These are phyloP conservation scores for Spilogale gracilis DNA, from an alignment of 2,113 vertebrate species.

Conservation along the genomic window DNA sequence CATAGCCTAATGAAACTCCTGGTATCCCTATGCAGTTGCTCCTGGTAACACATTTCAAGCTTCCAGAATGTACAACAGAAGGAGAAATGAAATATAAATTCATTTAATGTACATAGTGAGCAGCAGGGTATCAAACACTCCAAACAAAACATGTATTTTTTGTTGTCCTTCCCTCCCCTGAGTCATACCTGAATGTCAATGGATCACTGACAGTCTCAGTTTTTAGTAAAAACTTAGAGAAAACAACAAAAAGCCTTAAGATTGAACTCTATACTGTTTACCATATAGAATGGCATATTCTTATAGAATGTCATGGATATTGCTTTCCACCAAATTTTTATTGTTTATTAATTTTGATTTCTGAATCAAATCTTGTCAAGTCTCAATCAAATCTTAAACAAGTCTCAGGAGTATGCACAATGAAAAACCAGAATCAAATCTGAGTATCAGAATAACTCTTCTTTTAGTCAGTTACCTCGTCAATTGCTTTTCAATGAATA, in stretches of 20 bases:
- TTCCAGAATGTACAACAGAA: slow-evolving; percentile 73
- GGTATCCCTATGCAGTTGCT: neutral
- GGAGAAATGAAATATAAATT: slow-evolving; percentile 67
- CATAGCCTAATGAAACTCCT: slow-evolving; percentile 79
- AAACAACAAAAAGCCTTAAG: neutral
- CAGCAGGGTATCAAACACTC: neutral
- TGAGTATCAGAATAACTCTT: neutral
- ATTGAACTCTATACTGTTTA: neutral
- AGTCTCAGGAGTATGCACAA: neutral
- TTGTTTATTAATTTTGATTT: neutral
- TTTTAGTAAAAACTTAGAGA: neutral
- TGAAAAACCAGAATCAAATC: neutral
- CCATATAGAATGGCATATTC: neutral
- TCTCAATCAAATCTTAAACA: neutral
- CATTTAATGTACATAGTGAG: slow-evolving; percentile 29
- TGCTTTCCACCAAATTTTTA: neutral
- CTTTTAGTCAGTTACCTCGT: neutral
- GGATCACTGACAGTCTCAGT: neutral
- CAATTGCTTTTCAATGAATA: slow-evolving; percentile 10
- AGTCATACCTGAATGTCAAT: neutral
- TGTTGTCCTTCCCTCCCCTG: too few species aligned
- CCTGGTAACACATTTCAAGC: slow-evolving; percentile 73
- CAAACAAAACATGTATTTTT: neutral
- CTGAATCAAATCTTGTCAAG: neutral
- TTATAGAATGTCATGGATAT: neutral